Conservation (phyloP, 2,888 invertebrate genomes). For the Metalampra italica region DNA sequence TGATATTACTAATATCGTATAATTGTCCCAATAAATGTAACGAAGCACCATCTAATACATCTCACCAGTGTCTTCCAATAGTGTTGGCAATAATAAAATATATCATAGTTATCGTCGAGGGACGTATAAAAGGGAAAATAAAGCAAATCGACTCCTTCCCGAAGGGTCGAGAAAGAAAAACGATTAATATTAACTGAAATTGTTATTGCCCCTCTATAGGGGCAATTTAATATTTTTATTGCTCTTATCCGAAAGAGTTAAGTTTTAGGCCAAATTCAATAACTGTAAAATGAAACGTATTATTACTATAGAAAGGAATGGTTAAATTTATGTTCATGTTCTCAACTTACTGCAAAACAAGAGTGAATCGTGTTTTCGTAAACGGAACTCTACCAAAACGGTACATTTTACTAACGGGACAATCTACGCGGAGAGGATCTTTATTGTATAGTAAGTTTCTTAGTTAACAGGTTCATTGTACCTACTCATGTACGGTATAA, state of each 20-base stretch:
- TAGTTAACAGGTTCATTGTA: too few species aligned
- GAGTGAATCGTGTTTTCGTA: too few species aligned
- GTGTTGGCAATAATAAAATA: conserved; percentile 72
- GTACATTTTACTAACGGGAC: too few species aligned
- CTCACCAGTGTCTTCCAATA: conserved; percentile 67
- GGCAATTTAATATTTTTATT: conserved; percentile 71
- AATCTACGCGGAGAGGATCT: too few species aligned
- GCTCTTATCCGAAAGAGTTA: conserved; percentile 64
- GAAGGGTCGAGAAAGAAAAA: conserved; percentile 75
- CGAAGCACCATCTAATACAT: conserved; percentile 57
- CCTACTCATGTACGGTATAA: too few species aligned
- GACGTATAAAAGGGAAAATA: conserved; percentile 74
- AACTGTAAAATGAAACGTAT: conserved; percentile 34
- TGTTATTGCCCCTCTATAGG: conserved; percentile 67
- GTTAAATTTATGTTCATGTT: too few species aligned
- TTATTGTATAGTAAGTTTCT: too few species aligned
- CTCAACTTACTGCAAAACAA: too few species aligned
- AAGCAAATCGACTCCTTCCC: conserved; percentile 63
- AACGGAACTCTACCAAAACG: too few species aligned
- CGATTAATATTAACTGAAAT: conserved; percentile 78
- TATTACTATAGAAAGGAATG: conserved; percentile 2
- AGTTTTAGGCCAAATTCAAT: conserved; percentile 38
- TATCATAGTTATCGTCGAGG: conserved; percentile 70
- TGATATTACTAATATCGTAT: conserved; percentile 37
- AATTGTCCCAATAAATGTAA: conserved; percentile 39